Percentiles rank a stretch among this genome's conserved stretches.
phyloP scores from a whole-genome alignment of 2,888 invertebrate genomes.

The Penaeus monodon region DNA sequence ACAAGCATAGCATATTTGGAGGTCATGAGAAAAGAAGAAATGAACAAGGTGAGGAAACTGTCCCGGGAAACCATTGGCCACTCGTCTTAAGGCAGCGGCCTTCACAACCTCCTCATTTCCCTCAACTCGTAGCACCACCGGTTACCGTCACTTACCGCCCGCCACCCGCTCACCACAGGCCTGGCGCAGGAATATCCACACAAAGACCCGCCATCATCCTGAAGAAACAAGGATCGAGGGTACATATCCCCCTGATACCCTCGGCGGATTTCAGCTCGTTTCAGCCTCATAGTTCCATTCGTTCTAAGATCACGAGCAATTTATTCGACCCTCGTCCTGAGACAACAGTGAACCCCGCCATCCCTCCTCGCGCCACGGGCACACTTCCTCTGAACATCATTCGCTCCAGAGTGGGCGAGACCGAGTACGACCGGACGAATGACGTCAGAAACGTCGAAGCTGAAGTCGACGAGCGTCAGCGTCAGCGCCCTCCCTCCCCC shows the following conservation, averaged over 20 bases:
- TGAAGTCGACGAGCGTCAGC: not conserved
- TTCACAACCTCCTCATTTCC: too few species aligned
- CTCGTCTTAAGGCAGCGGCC: too few species aligned
- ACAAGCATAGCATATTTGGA: not conserved
- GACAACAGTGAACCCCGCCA: not conserved
- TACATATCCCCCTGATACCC: constrained; percentile 27
- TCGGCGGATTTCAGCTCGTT: constrained; percentile 32
- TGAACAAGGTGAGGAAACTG: too few species aligned
- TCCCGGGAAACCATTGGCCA: too few species aligned
- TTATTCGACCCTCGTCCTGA: too few species aligned
- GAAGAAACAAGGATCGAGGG: constrained; percentile 20
- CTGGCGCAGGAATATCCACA: not conserved
- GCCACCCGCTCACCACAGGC: not conserved
- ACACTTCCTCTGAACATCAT: too few species aligned
- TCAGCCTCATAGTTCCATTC: constrained; percentile 1
- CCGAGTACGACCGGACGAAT: too few species aligned
- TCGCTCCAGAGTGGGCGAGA: too few species aligned
- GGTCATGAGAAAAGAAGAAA: not conserved
- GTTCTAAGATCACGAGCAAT: too few species aligned
- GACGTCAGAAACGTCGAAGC: not conserved
- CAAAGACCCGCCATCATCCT: constrained; percentile 34
- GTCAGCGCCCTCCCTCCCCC: not conserved
- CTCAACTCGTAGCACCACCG: not conserved
- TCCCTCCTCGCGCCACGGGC: too few species aligned
- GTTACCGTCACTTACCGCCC: not conserved